These are phyloP conservation scores for Creontiades dilutus DNA, from an alignment of 2,888 invertebrate genomes.

Conservation along the genomic window DNA sequence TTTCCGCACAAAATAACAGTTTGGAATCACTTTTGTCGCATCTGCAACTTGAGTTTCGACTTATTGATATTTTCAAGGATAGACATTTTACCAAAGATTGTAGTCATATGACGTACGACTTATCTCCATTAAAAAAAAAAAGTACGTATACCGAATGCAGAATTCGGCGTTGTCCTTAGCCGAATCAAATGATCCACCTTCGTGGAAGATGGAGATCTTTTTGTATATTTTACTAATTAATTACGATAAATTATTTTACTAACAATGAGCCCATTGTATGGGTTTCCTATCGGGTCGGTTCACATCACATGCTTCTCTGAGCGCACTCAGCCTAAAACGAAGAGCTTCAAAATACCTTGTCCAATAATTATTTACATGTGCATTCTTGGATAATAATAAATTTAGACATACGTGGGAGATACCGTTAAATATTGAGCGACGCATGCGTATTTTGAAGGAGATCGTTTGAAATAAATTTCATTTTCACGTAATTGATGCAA, in stretches of 20 bases:
- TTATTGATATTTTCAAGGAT: not conserved
- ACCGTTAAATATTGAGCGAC: no score
- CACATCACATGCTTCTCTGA: not conserved
- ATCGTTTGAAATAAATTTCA: no score
- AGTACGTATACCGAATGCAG: not conserved
- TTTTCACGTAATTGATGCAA: no score
- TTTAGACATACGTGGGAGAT: no score
- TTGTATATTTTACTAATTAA: not conserved
- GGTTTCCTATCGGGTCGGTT: not conserved
- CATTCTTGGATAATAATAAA: no score
- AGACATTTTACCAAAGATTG: constrained; percentile 12
- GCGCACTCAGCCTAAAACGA: not conserved
- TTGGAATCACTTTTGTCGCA: not conserved
- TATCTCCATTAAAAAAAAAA: not conserved
- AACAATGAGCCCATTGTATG: not conserved
- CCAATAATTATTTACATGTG: not conserved
- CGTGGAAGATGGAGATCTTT: not conserved
- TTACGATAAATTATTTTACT: not conserved
- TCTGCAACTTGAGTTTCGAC: not conserved
- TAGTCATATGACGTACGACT: not conserved
- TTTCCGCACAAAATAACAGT: constrained; percentile 1
- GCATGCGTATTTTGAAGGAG: no score
- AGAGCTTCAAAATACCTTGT: constrained; percentile 15
- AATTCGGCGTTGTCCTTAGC: not conserved
- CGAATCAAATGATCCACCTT: not conserved